phyloP scores from a whole-genome alignment of 2,797 vertebrate species.

The Scleropages formosus region DNA sequence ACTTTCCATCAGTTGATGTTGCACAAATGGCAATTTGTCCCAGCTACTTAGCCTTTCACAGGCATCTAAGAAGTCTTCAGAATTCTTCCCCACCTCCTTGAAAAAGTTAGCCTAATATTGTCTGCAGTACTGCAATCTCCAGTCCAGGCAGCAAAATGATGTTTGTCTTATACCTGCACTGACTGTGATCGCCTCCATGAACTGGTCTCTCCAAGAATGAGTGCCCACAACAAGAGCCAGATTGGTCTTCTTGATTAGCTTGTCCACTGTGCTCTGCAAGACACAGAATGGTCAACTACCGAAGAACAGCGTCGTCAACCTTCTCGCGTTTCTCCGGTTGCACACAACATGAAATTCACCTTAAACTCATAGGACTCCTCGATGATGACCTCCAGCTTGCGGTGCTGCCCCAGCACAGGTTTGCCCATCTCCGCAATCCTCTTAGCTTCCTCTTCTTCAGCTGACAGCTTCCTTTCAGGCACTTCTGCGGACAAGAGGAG shows the following conservation, averaged over 20 bases:
- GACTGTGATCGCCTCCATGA: conserved; percentile 98
- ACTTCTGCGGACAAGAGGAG: conserved; percentile 65
- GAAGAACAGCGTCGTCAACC: background rate
- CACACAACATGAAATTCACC: conserved; percentile 61
- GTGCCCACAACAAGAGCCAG: conserved; percentile 95
- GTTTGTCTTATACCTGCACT: conserved; percentile 83
- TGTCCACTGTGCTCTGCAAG: conserved; percentile 91
- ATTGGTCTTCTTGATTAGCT: conserved; percentile 98
- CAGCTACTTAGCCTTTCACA: too few species aligned
- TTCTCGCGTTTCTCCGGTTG: background rate
- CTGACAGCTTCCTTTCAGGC: conserved; percentile 83
- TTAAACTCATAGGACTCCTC: conserved; percentile 99
- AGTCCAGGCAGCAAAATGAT: conserved; percentile 18
- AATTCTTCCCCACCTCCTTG: too few species aligned
- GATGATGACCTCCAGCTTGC: conserved; percentile 94
- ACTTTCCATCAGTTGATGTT: too few species aligned
- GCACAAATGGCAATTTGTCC: too few species aligned
- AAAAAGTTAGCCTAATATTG: too few species aligned
- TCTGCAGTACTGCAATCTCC: background rate
- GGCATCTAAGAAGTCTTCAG: too few species aligned
- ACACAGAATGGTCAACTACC: conserved; percentile 25
- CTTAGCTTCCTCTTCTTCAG: conserved; percentile 91
- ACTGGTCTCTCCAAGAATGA: conserved; percentile 97
- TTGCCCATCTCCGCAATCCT: conserved; percentile 98
- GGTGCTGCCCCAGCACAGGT: conserved; percentile 86